Conservation (phyloP, 2,797 vertebrate genomes). For the Acanthornis magna region DNA sequence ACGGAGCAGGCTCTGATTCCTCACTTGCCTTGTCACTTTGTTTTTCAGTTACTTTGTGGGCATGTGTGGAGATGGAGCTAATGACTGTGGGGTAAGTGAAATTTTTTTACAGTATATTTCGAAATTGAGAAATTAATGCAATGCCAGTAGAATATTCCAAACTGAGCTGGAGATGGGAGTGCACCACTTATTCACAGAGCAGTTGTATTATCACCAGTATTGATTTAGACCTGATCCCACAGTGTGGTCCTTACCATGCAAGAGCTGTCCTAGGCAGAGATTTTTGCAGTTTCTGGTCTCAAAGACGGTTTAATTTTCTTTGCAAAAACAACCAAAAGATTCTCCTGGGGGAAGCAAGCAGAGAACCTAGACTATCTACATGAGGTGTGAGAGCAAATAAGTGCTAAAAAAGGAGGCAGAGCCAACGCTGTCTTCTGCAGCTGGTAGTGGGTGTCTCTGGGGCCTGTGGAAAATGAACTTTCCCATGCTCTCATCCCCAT, state of each 20-base stretch:
- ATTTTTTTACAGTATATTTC: not conserved
- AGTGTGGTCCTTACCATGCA: not conserved
- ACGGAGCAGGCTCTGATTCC: not conserved
- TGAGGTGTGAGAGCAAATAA: not conserved
- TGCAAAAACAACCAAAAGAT: not conserved
- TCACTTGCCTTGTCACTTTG: not conserved
- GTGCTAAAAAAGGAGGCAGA: not conserved
- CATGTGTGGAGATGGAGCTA: conserved; percentile 84
- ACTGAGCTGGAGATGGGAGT: not conserved
- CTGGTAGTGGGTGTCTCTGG: not conserved
- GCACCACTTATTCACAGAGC: not conserved
- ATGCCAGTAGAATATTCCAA: not conserved
- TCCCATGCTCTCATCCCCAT: not conserved
- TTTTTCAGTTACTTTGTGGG: conserved; percentile 79
- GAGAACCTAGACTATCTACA: not conserved
- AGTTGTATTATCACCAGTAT: not conserved
- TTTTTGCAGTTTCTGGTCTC: not conserved
- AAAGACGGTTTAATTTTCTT: not conserved
- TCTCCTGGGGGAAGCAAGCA: not conserved
- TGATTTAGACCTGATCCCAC: not conserved
- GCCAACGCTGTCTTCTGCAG: not conserved
- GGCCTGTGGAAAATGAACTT: not conserved
- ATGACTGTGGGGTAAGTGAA: conserved; percentile 81
- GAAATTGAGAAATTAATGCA: not conserved
- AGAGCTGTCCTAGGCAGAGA: not conserved